These are phyloP conservation scores for Eupithecia dodoneata DNA, from an alignment of 2,888 invertebrate genomes.

Conservation along the genomic window DNA sequence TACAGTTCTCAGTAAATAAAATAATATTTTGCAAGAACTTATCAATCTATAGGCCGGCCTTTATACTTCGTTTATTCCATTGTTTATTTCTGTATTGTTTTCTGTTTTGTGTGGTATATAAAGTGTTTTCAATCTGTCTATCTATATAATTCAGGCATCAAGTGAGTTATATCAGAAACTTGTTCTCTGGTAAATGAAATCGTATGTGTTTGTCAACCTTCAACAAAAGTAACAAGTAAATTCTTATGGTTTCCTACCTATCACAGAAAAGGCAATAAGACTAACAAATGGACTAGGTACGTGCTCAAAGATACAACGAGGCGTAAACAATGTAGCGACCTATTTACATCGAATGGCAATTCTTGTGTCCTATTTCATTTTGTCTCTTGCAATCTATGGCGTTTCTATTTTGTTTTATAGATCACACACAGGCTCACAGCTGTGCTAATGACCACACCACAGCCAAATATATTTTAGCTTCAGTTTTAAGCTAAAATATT, in stretches of 20 bases:
- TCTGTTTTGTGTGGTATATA: too few species aligned
- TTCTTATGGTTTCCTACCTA: neutral
- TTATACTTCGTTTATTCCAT: too few species aligned
- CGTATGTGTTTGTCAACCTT: neutral
- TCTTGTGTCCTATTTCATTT: neutral
- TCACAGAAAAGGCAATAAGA: neutral
- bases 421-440: too few species aligned
- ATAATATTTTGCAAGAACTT: too few species aligned
- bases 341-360: neutral
- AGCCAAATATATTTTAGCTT: too few species aligned
- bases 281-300: conserved; percentile 1
- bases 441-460: too few species aligned
- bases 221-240: neutral
- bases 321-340: neutral
- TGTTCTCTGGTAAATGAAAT: neutral
- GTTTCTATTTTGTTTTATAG: neutral
- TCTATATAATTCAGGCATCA: neutral
- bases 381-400: neutral
- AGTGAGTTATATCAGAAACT: neutral
- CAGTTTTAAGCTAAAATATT: too few species aligned
- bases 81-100: too few species aligned
- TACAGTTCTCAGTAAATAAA: too few species aligned
- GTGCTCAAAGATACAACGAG: conserved; percentile 6
- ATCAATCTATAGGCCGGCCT: too few species aligned
- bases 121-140: too few species aligned